Conservation (phyloP, 2,888 invertebrate genomes). For the Biston stratarius region DNA sequence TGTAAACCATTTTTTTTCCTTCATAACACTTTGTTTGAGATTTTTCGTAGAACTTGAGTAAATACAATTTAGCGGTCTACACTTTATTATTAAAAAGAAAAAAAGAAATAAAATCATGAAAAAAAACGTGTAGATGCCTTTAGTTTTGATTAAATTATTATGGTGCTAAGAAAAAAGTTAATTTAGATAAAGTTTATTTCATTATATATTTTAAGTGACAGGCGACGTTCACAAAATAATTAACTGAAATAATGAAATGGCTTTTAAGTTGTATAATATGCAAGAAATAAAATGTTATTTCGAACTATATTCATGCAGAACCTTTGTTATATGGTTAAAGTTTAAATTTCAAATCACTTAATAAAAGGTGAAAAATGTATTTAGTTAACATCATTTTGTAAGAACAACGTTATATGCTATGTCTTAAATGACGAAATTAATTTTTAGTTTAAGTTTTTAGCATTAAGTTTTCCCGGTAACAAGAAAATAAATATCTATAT, state of each 20-base stretch:
- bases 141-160: constrained; percentile 47
- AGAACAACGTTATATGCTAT: constrained; percentile 13
- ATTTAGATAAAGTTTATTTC: constrained; percentile 48
- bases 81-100: not conserved
- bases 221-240: constrained; percentile 42
- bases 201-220: constrained; percentile 29
- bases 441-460: constrained; percentile 15
- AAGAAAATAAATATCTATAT: constrained; percentile 3
- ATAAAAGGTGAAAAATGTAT: not conserved
- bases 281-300: not conserved
- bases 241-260: not conserved
- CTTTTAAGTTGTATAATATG: not conserved
- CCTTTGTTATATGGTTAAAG: not conserved
- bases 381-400: constrained; percentile 10
- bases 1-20: constrained; percentile 19
- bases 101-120: constrained; percentile 13
- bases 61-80: constrained; percentile 13
- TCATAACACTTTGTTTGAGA: constrained; percentile 30
- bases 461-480: constrained; percentile 7
- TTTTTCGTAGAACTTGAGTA: constrained; percentile 17
- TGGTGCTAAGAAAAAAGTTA: constrained; percentile 61
- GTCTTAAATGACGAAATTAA: constrained; percentile 24
- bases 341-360: constrained; percentile 2
- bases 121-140: constrained; percentile 25
- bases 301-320: not conserved